A percentile compares a stretch with the other conserved stretches of the same genome.
phyloP scores from a whole-genome alignment of 2,888 invertebrate species.

The Frankliniella intonsa region DNA sequence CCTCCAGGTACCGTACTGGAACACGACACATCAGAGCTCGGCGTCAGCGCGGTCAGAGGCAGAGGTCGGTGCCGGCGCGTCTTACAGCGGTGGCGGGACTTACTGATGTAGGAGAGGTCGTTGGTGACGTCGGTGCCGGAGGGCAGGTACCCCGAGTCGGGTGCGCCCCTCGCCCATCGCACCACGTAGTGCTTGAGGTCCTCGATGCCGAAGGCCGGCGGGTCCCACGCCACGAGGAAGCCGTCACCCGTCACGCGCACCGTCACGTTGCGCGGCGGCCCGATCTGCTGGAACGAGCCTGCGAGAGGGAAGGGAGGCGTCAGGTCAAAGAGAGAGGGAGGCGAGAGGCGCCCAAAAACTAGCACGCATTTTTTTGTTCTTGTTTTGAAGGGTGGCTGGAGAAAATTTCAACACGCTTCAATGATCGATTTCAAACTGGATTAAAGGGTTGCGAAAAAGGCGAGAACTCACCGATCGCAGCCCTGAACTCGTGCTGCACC shows the following conservation, averaged over 20 bases:
- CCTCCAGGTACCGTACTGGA: constrained; percentile 64
- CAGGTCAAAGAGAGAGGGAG: too few species aligned
- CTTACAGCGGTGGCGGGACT: too few species aligned
- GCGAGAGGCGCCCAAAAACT: too few species aligned
- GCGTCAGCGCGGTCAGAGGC: not conserved
- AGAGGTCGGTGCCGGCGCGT: not conserved
- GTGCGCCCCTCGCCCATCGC: constrained; percentile 60
- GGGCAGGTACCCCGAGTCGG: constrained; percentile 54
- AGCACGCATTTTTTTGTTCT: too few species aligned
- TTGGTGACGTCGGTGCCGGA: constrained; percentile 63
- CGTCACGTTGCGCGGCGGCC: constrained; percentile 63
- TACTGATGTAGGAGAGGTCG: constrained; percentile 61
- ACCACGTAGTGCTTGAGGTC: constrained; percentile 60
- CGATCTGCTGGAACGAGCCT: constrained; percentile 49
- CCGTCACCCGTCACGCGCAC: constrained; percentile 68
- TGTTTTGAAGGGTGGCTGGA: too few species aligned
- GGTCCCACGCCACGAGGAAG: constrained; percentile 70
- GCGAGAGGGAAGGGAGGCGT: not conserved
- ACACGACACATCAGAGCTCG: constrained; percentile 36
- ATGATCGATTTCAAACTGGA: too few species aligned
- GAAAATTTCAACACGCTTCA: too few species aligned
- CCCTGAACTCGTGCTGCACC: constrained; percentile 7
- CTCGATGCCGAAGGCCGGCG: constrained; percentile 56
- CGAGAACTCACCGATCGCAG: not conserved
- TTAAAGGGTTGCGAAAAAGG: too few species aligned